Conservation (phyloP, 2,888 invertebrate genomes). For the Pseudococcus jackbeardsleyi region DNA sequence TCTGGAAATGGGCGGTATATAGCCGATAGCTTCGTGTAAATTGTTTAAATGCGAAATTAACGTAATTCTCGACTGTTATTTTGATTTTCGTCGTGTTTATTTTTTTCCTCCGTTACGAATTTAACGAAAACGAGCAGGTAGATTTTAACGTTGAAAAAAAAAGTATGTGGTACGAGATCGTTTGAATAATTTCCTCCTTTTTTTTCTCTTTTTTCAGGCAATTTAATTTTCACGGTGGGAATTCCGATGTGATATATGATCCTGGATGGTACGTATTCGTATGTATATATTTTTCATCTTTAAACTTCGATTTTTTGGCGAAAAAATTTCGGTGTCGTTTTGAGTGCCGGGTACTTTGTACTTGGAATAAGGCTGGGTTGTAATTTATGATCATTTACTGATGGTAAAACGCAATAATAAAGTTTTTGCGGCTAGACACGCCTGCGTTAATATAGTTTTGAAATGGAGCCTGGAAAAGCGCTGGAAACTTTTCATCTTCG, state of each 20-base stretch:
- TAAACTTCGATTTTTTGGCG: not conserved
- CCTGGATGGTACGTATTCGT: not conserved
- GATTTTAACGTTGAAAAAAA: not conserved
- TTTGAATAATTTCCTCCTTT: not conserved
- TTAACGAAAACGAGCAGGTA: not conserved
- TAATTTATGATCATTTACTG: constrained; percentile 16
- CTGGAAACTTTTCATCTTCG: constrained; percentile 5
- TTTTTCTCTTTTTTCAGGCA: not conserved
- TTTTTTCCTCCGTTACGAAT: not conserved
- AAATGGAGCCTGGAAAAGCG: not conserved
- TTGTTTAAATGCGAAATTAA: constrained; percentile 22
- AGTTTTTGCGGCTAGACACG: constrained; percentile 25
- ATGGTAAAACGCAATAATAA: constrained; percentile 8
- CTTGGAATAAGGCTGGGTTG: not conserved
- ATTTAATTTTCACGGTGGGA: not conserved
- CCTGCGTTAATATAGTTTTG: not conserved
- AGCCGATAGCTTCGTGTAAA: constrained; percentile 25
- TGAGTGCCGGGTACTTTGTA: too few relatives aligned
- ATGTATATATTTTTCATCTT: not conserved
- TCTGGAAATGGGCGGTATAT: not conserved
- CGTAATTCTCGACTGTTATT: not conserved
- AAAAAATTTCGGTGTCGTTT: not conserved
- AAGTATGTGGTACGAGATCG: not conserved
- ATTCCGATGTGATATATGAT: not conserved
- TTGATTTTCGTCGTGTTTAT: constrained; percentile 13